Conservation (phyloP, 30 jellyfish, hydroid and myxozoan species). For the Catostylus mosaicus region DNA sequence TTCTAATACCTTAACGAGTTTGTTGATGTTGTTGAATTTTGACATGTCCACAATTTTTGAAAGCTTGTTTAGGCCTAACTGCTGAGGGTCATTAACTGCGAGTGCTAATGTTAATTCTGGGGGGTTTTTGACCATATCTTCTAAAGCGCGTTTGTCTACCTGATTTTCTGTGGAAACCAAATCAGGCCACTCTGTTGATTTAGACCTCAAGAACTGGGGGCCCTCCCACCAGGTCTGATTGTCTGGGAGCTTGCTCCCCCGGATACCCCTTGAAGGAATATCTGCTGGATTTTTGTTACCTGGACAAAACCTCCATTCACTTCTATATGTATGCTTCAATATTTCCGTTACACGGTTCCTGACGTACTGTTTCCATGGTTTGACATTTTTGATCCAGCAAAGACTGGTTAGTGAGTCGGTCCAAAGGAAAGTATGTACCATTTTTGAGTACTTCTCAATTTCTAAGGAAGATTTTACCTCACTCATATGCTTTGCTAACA, state of each 20-base stretch:
- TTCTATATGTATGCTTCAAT: not conserved
- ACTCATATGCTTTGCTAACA: not conserved
- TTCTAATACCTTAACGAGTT: conserved; percentile 15
- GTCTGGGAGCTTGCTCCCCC: not conserved
- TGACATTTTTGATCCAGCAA: conserved; percentile 20
- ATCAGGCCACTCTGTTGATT: too few species aligned
- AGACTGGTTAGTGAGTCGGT: not conserved
- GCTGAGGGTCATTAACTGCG: too few species aligned
- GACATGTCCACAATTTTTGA: too few species aligned
- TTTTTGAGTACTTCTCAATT: not conserved
- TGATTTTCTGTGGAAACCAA: too few species aligned
- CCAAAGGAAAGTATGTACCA: not conserved
- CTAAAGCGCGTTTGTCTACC: too few species aligned
- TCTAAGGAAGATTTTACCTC: not conserved
- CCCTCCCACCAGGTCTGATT: conserved; percentile 42
- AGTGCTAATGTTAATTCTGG: too few species aligned
- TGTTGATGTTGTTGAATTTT: not conserved
- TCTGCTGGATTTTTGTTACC: conserved; percentile 22
- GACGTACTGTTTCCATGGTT: conserved; percentile 15
- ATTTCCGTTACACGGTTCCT: not conserved
- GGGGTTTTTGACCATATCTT: too few species aligned
- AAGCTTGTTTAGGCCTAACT: too few species aligned
- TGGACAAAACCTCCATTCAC: conserved; percentile 11
- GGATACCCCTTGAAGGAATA: conserved; percentile 43
- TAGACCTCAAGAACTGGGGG: too few species aligned